phyloP scores from a whole-genome alignment of 2,113 vertebrate genomes.

The Zeus faber region DNA sequence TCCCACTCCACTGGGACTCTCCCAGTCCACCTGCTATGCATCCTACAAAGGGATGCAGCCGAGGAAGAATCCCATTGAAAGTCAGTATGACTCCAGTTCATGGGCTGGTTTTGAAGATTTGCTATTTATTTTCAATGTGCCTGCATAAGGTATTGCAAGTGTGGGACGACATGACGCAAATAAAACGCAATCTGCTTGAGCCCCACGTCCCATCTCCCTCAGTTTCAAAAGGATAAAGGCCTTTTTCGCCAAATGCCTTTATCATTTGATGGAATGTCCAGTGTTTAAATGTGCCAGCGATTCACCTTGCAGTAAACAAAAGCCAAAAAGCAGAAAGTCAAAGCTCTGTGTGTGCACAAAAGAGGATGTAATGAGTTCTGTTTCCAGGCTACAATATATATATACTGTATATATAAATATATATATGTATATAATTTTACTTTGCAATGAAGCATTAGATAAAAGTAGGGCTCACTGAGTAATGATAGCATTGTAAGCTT shows the following conservation, averaged over 20 bases:
- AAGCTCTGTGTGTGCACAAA: too few species aligned
- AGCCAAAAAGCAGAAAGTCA: too few species aligned
- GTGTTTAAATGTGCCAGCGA: too few species aligned
- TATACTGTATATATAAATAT: neutral
- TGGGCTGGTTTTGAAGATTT: constrained; percentile 39
- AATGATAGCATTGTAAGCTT: constrained; percentile 18
- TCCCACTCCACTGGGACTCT: constrained; percentile 34
- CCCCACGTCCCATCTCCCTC: too few species aligned
- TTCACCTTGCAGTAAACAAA: too few species aligned
- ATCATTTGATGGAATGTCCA: too few species aligned
- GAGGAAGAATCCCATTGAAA: constrained; percentile 47
- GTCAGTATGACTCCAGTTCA: constrained; percentile 58
- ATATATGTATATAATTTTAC: constrained; percentile 9
- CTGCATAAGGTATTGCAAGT: too few species aligned
- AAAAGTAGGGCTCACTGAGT: constrained; percentile 14
- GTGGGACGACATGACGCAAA: too few species aligned
- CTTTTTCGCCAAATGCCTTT: too few species aligned
- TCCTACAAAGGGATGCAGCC: constrained; percentile 41
- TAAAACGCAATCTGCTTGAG: too few species aligned
- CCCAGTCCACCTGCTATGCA: constrained; percentile 35
- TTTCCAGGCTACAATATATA: constrained; percentile 6
- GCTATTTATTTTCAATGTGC: constrained; percentile 39
- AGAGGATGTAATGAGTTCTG: too few species aligned
- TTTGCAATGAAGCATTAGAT: neutral
- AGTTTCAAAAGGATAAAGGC: too few species aligned